Base-by-base conservation (phyloP, 2,113 vertebrate genomes). In the Myotis davidii region DNA sequence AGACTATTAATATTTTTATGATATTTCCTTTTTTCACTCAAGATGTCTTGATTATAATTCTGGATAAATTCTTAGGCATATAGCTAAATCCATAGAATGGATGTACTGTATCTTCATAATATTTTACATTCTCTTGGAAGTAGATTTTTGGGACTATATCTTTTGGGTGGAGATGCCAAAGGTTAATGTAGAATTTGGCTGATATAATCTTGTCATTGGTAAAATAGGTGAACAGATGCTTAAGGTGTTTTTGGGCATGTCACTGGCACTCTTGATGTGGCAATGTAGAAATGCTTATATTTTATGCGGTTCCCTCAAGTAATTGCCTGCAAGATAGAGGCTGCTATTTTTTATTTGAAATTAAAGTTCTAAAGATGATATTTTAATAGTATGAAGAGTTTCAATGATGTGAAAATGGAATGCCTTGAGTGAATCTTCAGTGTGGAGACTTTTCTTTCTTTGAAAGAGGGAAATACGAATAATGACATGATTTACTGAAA, bases 401-500 rank as follows among this genome's bases (percentile, higher is more conserved):
- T 88, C 27, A 78, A 7, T 64, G 39, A 88, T 86, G 1, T 69
- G 25, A 96, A 97, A 90, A 90, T 83, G 23, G 25, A 93, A 92
- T 87, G 16, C 10, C 59, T 91, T 59, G 42, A 93, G 90, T 74
- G 29, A 45, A 34, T 85, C 45, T 59, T 96, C 78, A 97, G 54
- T 91, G n/a, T 88, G 8, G 37, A 85, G 42, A 56, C 4, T 67
- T 76, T 81, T 56, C 42, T 45, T 65, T 56, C 88, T 89, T 25
- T 67, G 9, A 65, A 72, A 84, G 25, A 79, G 39, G 37, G 39
- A 70, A 87, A 81, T 92, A 87, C 84, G 50, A 87, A 89, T 84
- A 93, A 91, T 76, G n/a, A 12, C 23, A 81, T 8, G 2, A 73
- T 90, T 96, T 94, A 82, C 61, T 85, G 65, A 95, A 95, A 96